Percentiles rank a stretch among this genome's conserved stretches.
Evolutionary conservation across 2,113 vertebrate species (phyloP).

Genomic region (Aphelocoma coerulescens): DNA sequence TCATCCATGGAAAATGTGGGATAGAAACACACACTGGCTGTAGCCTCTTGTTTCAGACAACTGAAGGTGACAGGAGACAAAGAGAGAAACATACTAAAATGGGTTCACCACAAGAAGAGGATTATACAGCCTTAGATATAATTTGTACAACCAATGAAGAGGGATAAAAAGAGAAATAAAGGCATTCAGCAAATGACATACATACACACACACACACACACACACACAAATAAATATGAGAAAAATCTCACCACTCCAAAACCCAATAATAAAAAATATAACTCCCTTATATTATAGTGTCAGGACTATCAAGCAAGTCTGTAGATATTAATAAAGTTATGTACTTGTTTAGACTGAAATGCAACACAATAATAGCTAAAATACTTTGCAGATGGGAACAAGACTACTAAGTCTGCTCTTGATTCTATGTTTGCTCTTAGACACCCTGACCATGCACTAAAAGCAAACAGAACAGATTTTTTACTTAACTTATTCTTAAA

Average conservation of each 20-base stretch:
- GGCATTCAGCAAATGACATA: not conserved
- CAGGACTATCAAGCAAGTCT: not conserved
- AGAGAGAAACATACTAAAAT: not conserved
- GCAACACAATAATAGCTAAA: not conserved
- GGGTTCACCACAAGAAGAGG: not conserved
- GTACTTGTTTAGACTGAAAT: not conserved
- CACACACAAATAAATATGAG: not conserved
- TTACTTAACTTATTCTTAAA: slow-evolving; percentile 3
- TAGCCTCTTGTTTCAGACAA: not conserved
- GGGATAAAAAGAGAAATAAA: not conserved
- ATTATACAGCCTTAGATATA: not conserved
- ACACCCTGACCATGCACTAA: not conserved
- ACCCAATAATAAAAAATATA: not conserved
- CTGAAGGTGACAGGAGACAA: not conserved
- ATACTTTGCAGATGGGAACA: not conserved
- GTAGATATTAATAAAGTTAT: not conserved
- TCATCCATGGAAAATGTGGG: not conserved
- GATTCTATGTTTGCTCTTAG: not conserved
- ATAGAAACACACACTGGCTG: not conserved
- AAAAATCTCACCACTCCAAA: slow-evolving; percentile 20
- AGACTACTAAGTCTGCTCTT: not conserved
- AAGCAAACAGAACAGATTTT: not conserved
- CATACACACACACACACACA: not conserved
- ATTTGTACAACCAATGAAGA: not conserved
- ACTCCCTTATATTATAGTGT: not conserved